Base-by-base conservation (phyloP, 2,888 invertebrate genomes). In the Therioaphis trifolii region DNA sequence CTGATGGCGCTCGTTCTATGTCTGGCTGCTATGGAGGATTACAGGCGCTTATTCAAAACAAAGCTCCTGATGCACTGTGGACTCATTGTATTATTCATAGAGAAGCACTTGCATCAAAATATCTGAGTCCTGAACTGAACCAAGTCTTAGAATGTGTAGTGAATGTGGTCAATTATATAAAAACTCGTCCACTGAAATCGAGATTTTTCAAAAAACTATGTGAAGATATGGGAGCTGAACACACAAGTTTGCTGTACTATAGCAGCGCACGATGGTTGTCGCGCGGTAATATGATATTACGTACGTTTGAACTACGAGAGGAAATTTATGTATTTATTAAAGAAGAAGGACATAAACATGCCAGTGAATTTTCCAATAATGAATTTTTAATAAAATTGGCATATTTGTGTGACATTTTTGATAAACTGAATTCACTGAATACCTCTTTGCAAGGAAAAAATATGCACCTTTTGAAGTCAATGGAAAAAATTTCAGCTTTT, bases 31-130 rank as follows among this genome's bases (percentile, higher is more conserved):
- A n/a, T n/a, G n/a, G n/a, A n/a, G n/a, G n/a, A n/a, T n/a, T n/a
- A n/a, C n/a, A n/a, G n/a, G n/a, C n/a, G n/a, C n/a, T n/a, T n/a
- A n/a, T n/a, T n/a, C n/a, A n/a, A n/a, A n/a, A n/a, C n/a, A n/a
- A n/a, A n/a, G n/a, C n/a, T n/a, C n/a, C n/a, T n/a, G n/a, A n/a
- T 86, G 84, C 76, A 84, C 85, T 49, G 86, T 86, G 40, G 72
- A 85, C 74, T 68, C 72, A 68, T n/a, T n/a, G n/a, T n/a, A n/a
- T n/a, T n/a, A n/a, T n/a, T n/a, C n/a, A n/a, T n/a, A n/a, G n/a
- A n/a, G 82, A 85, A 84, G 63, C 61, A 40, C 46, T 61, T 43
- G 76, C 46, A 63, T 63, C 63, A 63, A 77, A 77, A 43, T 55
- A 74, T 55, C 40, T 74, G 21, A 74, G 74, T 74, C 55, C 74